Base-by-base conservation (phyloP, 2,113 vertebrate species). In the Antechinus stuartii region DNA sequence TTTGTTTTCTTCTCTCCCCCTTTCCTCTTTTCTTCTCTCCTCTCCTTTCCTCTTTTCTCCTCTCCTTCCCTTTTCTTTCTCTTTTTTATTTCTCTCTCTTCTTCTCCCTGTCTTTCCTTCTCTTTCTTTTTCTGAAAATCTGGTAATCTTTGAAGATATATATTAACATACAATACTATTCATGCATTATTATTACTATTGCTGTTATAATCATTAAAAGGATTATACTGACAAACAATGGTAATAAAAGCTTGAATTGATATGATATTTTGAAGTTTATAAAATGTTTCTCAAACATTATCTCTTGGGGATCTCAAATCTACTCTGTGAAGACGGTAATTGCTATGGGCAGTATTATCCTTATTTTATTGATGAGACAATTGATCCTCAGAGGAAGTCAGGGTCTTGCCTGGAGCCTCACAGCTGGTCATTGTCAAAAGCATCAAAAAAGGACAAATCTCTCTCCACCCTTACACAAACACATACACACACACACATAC, bases 71-170 rank as follows among this genome's bases (percentile, higher is more conserved):
- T 27, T 10, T 27, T 8, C 8, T 1, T 56, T 3, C 8, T 5
- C 22, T 24, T 24, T 5, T 25, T 24, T 55, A 16, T 23, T 23
- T 55, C 4, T 7, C 22, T 55, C 23, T 55, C 54, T 24, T 24
- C 23, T 55, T 24, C 23, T 55, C 6, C 22, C 54, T 24, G 14
- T 2, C 22, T 24, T 8, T 57, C 8, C 3, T 10, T 57, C 26
- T 26, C 56, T 27, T 8, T 27, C 25, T 27, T 26, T 93, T 92
- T 94, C 90, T 92, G 25, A 22, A 55, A 95, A 94, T 27, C n/a
- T 84, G 93, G 46, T 50, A 94, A 91, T 56, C 54, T 0, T 54
- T 55, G 84, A 93, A 94, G 95, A 90, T n/a, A n/a, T 90, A 42
- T 22, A 47, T 46, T 90, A 90, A 54, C 89, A 24, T 24, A 68